Conservation (phyloP, 2,888 invertebrate species). For the Heterodera filipjevi region DNA sequence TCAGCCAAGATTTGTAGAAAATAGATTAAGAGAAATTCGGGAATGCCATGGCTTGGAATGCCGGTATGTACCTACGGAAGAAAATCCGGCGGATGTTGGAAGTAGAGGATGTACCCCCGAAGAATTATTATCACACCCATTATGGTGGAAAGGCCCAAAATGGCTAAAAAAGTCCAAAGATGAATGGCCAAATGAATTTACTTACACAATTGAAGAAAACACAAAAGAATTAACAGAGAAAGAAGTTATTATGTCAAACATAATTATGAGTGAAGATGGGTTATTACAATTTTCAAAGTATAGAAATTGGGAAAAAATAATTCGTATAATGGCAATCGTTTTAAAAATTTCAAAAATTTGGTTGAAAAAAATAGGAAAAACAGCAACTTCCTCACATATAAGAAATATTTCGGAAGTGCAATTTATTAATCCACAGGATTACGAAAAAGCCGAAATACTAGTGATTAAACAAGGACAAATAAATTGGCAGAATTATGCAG, state of each 20-base stretch:
- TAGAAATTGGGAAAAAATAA: background rate
- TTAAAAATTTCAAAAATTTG: background rate
- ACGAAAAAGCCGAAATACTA: background rate
- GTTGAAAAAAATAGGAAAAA: background rate
- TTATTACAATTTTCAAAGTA: background rate
- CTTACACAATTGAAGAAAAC: background rate
- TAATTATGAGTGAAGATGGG: background rate
- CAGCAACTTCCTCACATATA: background rate
- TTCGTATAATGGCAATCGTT: background rate
- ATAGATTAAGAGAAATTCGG: background rate
- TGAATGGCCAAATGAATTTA: conserved; percentile 19
- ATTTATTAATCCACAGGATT: background rate
- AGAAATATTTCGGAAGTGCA: background rate
- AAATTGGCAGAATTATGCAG: background rate
- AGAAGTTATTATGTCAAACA: background rate
- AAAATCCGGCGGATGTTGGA: conserved; percentile 61
- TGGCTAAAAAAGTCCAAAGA: conserved; percentile 21
- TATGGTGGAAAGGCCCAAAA: conserved; percentile 44
- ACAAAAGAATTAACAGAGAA: background rate
- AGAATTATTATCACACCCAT: conserved; percentile 29
- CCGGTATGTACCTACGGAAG: conserved; percentile 46
- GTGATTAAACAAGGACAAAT: background rate
- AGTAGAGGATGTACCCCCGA: conserved; percentile 43
- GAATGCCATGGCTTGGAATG: background rate
- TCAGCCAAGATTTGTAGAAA: no score